A percentile compares a stretch with the other conserved stretches of the same genome.
phyloP scores from a whole-genome alignment of 2,797 vertebrate species.

The Sciurus carolinensis region DNA sequence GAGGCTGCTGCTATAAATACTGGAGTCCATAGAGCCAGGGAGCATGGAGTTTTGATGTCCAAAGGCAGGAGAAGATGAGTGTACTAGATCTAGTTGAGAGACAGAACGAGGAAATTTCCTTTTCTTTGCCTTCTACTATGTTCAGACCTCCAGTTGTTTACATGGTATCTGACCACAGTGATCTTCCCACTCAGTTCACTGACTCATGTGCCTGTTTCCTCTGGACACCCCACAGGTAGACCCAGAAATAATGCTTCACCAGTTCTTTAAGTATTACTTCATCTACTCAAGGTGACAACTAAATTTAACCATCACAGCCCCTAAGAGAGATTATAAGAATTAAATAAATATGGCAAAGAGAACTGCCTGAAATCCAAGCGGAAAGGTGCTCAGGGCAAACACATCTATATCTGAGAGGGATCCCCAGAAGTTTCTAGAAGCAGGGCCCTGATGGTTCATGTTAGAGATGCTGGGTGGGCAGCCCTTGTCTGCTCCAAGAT shows the following conservation, averaged over 20 bases:
- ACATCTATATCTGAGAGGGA: background rate
- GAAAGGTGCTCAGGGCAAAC: background rate
- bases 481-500: background rate
- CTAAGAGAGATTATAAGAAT: background rate
- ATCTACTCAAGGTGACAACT: background rate
- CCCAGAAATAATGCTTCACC: background rate
- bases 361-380: background rate
- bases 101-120: background rate
- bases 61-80: background rate
- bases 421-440: background rate
- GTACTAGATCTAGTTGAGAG: background rate
- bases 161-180: background rate
- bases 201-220: background rate
- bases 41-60: background rate
- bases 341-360: background rate
- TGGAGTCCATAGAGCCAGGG: background rate
- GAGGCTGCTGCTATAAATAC: too few species aligned
- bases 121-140: background rate
- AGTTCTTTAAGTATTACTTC: background rate
- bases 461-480: background rate
- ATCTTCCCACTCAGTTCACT: background rate
- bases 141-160: too few species aligned
- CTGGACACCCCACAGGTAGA: background rate
- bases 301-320: background rate
- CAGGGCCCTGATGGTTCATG: background rate